phyloP scores from a whole-genome alignment of 2,888 invertebrate genomes.

The Epistrophe grossulariae region DNA sequence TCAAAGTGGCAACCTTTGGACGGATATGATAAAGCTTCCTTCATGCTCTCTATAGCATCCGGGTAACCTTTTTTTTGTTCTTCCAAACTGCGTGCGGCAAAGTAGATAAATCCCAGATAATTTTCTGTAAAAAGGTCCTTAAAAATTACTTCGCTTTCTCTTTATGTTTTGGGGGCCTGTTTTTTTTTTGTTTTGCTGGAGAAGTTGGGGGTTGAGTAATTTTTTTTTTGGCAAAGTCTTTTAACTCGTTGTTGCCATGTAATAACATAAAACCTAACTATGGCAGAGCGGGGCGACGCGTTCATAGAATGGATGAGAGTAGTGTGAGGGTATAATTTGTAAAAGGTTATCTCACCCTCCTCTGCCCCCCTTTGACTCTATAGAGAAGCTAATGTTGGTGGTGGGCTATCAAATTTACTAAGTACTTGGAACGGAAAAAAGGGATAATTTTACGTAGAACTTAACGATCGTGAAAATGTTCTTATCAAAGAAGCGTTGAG shows the following conservation, averaged over 20 bases:
- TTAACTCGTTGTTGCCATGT: constrained; percentile 76
- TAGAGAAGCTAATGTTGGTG: constrained; percentile 42
- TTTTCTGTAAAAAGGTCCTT: constrained; percentile 76
- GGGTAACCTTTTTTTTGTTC: constrained; percentile 21
- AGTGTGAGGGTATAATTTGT: constrained; percentile 71
- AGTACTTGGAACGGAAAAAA: constrained; percentile 73
- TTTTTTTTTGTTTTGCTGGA: not conserved
- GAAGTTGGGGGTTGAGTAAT: constrained; percentile 11
- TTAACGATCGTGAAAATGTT: constrained; percentile 76
- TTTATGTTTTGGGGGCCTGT: constrained; percentile 43
- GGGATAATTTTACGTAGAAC: constrained; percentile 76
- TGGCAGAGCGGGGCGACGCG: constrained; percentile 63
- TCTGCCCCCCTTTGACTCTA: not conserved
- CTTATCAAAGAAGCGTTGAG: constrained; percentile 74
- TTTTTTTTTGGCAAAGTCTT: constrained; percentile 71
- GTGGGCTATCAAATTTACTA: constrained; percentile 75
- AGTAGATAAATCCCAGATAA: constrained; percentile 76
- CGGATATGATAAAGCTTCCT: constrained; percentile 66
- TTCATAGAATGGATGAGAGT: constrained; percentile 29
- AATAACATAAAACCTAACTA: constrained; percentile 76
- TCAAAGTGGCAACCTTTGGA: not conserved
- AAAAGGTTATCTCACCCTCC: constrained; percentile 22
- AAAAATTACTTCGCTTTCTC: constrained; percentile 69
- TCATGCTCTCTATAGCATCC: constrained; percentile 37
- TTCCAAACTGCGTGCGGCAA: constrained; percentile 72